Base-by-base conservation (phyloP, 1,140 invertebrate genomes). In the Acromyrmex heyeri region DNA sequence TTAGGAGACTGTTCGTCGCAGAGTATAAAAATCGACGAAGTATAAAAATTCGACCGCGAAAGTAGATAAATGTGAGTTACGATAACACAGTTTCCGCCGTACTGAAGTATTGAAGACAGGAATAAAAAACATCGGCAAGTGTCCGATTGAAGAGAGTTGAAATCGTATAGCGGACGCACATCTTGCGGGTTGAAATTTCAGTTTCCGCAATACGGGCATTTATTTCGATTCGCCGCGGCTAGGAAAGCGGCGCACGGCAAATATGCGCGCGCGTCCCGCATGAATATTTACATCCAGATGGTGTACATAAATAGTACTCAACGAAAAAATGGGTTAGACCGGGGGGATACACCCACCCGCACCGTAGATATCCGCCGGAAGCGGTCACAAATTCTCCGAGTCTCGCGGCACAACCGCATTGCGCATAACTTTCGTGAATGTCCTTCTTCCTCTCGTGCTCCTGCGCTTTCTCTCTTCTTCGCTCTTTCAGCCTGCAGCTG, bases 261-360 rank as follows among this genome's bases (percentile, higher is more conserved):
- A 86, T 64, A 67, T 75, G 65, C 48, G 27, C 77, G 21, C 59
- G 70, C 77, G 50, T 70, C 27, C 83, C 77, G 73, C 87, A 90
- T 90, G 89, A 90, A 90, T 90, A 90, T 90, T 90, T 90, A 90
- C 89, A 90, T 82, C 62, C 78, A 86, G 59, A 53, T 76, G 76
- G 24, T 55, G 77, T 86, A 82, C 81, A 90, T 85, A 90, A 90
- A 90, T 89, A 90, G 78, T n/a, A 62, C 62, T 76, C 70, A 30
- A 59, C 53, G 81, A 79, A 89, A 89, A 90, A 90, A 89, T 89
- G 69, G 79, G 86, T 89, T 89, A 85, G 82, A 87, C 21, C 53
- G 24, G 57, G 75, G 75, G 30, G 30, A 48, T 69, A 69, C 75
- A 44, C 77, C 78, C 38, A 14, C 67, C 44, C 61, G 30, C 38